Conservation (phyloP, 2,113 vertebrate species). For the Speoplatyrhinus poulsoni region DNA sequence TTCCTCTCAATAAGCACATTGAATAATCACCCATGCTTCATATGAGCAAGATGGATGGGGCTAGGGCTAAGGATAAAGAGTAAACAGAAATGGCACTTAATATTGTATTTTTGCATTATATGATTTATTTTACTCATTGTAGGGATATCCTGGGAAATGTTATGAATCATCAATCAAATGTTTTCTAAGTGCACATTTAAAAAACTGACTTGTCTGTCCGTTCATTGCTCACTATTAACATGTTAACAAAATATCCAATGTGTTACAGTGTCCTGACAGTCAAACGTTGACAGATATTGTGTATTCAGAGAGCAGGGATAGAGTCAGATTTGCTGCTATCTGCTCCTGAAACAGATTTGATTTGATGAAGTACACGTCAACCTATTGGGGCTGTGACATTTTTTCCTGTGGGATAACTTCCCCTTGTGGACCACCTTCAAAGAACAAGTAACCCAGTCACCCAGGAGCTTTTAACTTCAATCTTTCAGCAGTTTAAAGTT, state of each 20-base stretch:
- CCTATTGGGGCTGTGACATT: constrained; percentile 24
- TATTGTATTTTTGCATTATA: neutral
- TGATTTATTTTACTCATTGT: neutral
- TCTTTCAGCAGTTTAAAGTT: constrained; percentile 69
- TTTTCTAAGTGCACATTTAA: too few species aligned
- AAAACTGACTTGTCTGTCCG: neutral
- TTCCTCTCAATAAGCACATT: constrained; percentile 4
- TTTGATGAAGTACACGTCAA: constrained; percentile 35
- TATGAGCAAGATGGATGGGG: constrained; percentile 11
- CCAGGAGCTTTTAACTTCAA: constrained; percentile 68
- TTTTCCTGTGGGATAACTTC: constrained; percentile 49
- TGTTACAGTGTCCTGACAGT: neutral
- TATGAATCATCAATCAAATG: too few species aligned
- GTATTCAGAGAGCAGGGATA: too few species aligned
- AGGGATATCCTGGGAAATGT: too few species aligned
- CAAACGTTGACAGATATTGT: too few species aligned
- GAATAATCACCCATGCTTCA: constrained; percentile 7
- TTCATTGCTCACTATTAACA: constrained; percentile 19
- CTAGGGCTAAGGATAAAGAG: constrained; percentile 15
- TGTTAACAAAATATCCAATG: constrained; percentile 25
- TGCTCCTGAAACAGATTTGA: constrained; percentile 35
- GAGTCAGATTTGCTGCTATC: too few species aligned
- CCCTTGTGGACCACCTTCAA: constrained; percentile 52
- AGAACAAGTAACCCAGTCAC: constrained; percentile 47
- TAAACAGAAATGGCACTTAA: neutral